Evolutionary conservation across 1,140 invertebrate species (phyloP).

Genomic region (Hyles vespertilio): DNA sequence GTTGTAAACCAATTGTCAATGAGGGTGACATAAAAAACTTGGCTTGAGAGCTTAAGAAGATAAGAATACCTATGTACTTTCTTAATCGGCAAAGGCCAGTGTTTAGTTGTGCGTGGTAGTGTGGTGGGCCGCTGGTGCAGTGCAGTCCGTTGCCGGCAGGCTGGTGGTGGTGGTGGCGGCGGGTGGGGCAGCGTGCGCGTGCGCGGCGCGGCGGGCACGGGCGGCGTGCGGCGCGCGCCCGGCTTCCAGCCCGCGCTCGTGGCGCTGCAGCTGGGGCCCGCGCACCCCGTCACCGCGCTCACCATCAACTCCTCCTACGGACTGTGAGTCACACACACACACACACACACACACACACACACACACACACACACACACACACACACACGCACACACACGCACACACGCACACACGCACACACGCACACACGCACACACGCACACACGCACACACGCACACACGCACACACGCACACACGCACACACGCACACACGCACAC

Average conservation of each 20-base stretch:
- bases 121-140: no score
- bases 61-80: no score
- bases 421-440: slow-evolving; percentile 1
- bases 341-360: neutral
- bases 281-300: slow-evolving; percentile 82
- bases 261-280: slow-evolving; percentile 80
- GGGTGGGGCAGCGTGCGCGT: slow-evolving; percentile 35
- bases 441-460: slow-evolving; percentile 5
- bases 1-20: no score
- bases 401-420: no score
- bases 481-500: neutral
- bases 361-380: slow-evolving; percentile 5
- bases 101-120: neutral
- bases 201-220: slow-evolving; percentile 50
- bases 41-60: no score
- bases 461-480: slow-evolving; percentile 1
- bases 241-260: slow-evolving; percentile 97
- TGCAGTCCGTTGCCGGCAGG: neutral
- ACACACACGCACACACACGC: neutral
- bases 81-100: no score
- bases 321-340: slow-evolving; percentile 84
- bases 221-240: slow-evolving; percentile 78
- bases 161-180: slow-evolving; percentile 8
- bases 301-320: slow-evolving; percentile 97
- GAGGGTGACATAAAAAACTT: no score